Conservation (phyloP, 53 echinoderm and acorn worm genomes). For the Patiria pectinifera region DNA sequence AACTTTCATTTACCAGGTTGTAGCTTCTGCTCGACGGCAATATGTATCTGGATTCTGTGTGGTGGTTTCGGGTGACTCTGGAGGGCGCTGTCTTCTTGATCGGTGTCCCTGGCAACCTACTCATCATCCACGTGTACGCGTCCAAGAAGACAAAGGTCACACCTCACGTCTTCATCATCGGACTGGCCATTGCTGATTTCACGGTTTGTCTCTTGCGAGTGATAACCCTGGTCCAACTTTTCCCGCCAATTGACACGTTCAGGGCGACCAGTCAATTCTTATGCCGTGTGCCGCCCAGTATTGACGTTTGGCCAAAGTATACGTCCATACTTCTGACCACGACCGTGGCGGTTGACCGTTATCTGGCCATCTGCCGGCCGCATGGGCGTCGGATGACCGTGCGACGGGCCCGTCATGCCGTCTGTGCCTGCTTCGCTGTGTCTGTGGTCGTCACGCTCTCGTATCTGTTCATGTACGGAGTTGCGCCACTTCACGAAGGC, state of each 20-base stretch:
- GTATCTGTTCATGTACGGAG: constrained; percentile 1
- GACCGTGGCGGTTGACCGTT: constrained; percentile 49
- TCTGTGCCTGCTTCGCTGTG: not conserved
- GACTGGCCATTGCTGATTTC: constrained; percentile 37
- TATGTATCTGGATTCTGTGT: constrained; percentile 30
- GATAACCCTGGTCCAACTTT: constrained; percentile 4
- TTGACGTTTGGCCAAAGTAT: not conserved
- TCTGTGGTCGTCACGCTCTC: not conserved
- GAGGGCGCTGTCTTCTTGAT: constrained; percentile 21
- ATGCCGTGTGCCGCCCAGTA: constrained; percentile 7
- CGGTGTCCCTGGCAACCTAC: constrained; percentile 37
- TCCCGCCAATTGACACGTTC: constrained; percentile 1
- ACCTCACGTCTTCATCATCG: constrained; percentile 48
- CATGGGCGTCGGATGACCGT: not conserved
- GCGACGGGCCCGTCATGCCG: constrained; percentile 10
- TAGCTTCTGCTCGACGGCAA: not conserved
- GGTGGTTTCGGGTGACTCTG: constrained; percentile 42
- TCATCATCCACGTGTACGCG: constrained; percentile 35
- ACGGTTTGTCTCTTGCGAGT: constrained; percentile 15
- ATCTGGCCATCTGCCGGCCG: constrained; percentile 47
- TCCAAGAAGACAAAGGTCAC: constrained; percentile 36
- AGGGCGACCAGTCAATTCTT: constrained; percentile 22
- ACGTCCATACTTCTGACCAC: constrained; percentile 34
- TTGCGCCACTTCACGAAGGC: not conserved
- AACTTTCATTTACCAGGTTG: not conserved